phyloP scores from a whole-genome alignment of 2,888 invertebrate species.

The Mesorhabditis spiculigera region DNA sequence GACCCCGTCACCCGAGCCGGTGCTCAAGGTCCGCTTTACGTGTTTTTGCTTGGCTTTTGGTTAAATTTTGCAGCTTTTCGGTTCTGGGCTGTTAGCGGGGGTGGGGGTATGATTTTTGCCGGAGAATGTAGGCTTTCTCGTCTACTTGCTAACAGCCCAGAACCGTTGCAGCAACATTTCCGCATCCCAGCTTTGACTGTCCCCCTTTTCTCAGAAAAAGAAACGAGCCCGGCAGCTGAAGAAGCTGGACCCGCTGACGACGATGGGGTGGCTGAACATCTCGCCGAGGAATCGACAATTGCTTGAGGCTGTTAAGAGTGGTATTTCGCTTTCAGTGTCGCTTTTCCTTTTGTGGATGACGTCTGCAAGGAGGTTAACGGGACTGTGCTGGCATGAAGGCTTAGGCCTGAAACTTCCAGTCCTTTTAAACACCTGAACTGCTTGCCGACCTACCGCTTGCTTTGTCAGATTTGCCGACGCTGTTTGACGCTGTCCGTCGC shows the following conservation, averaged over 20 bases:
- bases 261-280: slow-evolving; percentile 54
- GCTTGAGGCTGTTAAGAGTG: slow-evolving; percentile 10
- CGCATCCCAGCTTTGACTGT: background rate
- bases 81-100: background rate
- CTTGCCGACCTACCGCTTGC: too few relatives aligned
- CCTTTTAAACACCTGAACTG: too few relatives aligned
- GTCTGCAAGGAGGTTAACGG: background rate
- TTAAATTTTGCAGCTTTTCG: background rate
- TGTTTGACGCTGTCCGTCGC: slow-evolving; percentile 36
- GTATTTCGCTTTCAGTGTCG: background rate
- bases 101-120: too few relatives aligned
- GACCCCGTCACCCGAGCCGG: slow-evolving; percentile 32
- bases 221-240: slow-evolving; percentile 38
- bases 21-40: slow-evolving; percentile 18
- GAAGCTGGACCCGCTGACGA: slow-evolving; percentile 39
- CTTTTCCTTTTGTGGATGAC: too few relatives aligned
- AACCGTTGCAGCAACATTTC: too few relatives aligned
- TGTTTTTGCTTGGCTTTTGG: background rate
- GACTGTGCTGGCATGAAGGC: too few relatives aligned
- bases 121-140: too few relatives aligned
- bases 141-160: too few relatives aligned
- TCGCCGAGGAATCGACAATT: slow-evolving; percentile 38
- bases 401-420: too few relatives aligned
- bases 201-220: slow-evolving; percentile 38
- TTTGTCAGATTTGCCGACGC: slow-evolving; percentile 32